phyloP scores from a whole-genome alignment of 2,797 vertebrate genomes.

The Prionace glauca region DNA sequence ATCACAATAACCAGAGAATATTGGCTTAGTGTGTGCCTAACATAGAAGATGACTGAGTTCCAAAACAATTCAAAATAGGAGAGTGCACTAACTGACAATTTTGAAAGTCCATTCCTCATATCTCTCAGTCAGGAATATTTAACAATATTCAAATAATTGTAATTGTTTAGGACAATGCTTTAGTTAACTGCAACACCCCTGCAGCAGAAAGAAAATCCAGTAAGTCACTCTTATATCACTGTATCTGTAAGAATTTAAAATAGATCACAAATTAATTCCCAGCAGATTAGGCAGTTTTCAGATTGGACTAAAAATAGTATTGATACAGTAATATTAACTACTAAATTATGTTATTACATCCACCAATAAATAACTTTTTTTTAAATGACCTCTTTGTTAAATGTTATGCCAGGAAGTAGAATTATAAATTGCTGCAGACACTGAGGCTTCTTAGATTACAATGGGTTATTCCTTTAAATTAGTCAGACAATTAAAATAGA shows the following conservation, averaged over 20 bases:
- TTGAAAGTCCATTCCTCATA: not conserved
- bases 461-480: not conserved
- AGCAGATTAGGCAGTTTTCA: not conserved
- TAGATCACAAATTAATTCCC: not conserved
- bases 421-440: conserved; percentile 29
- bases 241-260: not conserved
- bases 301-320: not conserved
- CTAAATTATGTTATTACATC: not conserved
- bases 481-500: not conserved
- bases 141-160: not conserved
- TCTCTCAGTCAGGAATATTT: not conserved
- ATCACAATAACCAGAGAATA: not conserved
- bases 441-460: not conserved
- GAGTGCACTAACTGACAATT: not conserved
- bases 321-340: not conserved
- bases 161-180: not conserved
- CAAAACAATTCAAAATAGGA: not conserved
- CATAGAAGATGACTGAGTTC: not conserved
- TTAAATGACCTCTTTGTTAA: not conserved
- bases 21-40: not conserved
- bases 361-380: not conserved
- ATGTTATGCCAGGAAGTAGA: conserved; percentile 16
- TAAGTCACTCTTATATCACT: no score
- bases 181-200: not conserved
- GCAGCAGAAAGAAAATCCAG: not conserved